Percentiles rank a stretch among this genome's conserved stretches.
phyloP scores from a whole-genome alignment of 1,140 invertebrate genomes.

The Coenobita brevimanus region DNA sequence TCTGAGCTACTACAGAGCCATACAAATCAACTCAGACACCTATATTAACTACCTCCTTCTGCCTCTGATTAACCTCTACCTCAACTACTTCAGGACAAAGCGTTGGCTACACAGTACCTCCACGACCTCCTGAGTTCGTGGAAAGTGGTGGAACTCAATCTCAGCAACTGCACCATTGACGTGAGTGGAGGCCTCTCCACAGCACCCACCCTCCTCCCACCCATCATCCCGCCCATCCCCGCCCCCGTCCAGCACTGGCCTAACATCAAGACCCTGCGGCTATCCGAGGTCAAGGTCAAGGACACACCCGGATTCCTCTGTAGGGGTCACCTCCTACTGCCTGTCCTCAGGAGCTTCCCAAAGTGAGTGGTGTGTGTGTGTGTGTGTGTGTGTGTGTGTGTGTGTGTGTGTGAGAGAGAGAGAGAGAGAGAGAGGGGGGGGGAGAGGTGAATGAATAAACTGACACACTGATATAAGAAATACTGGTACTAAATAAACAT shows the following conservation, averaged over 20 bases:
- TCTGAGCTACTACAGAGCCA: no score
- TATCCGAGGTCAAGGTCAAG: conserved; percentile 51
- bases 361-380: conserved; percentile 59
- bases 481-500: no score
- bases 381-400: no score
- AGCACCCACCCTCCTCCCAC: conserved; percentile 39
- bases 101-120: conserved; percentile 21
- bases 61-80: neutral
- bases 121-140: conserved; percentile 51
- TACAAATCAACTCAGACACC: no score
- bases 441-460: no score
- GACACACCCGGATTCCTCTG: conserved; percentile 23
- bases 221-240: conserved; percentile 51
- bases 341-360: conserved; percentile 35
- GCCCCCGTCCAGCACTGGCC: conserved; percentile 37
- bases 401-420: no score
- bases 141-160: conserved; percentile 54
- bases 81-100: conserved; percentile 38
- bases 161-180: conserved; percentile 47
- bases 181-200: conserved; percentile 37
- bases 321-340: conserved; percentile 42
- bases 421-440: no score
- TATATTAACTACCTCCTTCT: no score
- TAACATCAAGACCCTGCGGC: conserved; percentile 18
- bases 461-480: no score